Base-by-base conservation (phyloP, 2,888 invertebrate species). In the Meiosimyza platycephala region DNA sequence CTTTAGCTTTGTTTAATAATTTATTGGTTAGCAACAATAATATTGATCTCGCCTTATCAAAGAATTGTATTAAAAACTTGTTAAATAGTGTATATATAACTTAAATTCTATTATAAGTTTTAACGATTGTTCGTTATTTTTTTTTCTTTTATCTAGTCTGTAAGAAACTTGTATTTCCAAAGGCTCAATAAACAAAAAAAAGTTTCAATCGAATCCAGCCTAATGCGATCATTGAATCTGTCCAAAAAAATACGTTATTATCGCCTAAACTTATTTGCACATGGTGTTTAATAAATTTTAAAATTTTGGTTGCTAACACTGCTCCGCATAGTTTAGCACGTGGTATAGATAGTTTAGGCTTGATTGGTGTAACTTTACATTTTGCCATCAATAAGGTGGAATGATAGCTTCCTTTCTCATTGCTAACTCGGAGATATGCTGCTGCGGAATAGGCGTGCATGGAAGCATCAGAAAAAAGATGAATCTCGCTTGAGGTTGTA, bases 301-400 rank as follows among this genome's bases (percentile, higher is more conserved):
- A 73, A 7, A 70, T 12, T 51, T 73, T 73, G 5, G 15, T 15
- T 18, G 65, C 62, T 59, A 70, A 48, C 18, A 65, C 59, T 9
- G 73, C 59, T 13, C 64, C 73, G 48, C 59, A 65, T 65, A 73
- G 59, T 47, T 73, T 64, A 7, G 73, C 65, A 11, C 65, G 69
- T 6, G 73, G 70, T 28, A 66, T 73, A 4, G 70, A 60, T 12
- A 70, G 28, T 48, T 65, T 73, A 13, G 57, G 70, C 22, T 73
- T 68, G 18, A 63, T 63, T 12, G 68, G 59, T 28, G 68, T 15
- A 13, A 68, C 63, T 33, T 72, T 69, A 50, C n/a, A n/a, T n/a
- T n/a, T n/a, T n/a, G n/a, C n/a, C n/a, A 63, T 65, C 18, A 68
- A 64, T 7, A 68, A 16, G 15, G 13, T 63, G 50, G 65, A 54